Conservation (phyloP, 2,888 invertebrate genomes). For the Miltochrista miniata region DNA sequence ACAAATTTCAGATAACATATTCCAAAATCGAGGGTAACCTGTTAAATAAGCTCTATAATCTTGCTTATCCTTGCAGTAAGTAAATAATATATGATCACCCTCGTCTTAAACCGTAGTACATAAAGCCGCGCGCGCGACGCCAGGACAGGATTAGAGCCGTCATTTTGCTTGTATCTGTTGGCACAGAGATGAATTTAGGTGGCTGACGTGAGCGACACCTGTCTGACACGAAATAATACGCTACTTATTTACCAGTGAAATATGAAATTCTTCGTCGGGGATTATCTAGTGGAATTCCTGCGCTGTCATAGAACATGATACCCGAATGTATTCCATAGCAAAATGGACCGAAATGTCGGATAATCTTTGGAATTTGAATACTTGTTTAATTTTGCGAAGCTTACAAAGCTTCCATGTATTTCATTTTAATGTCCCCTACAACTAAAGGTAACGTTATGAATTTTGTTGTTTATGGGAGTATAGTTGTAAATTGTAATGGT, state of each 20-base stretch:
- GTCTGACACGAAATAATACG: slow-evolving; percentile 75
- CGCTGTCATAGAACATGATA: slow-evolving; percentile 37
- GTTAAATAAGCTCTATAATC: slow-evolving; percentile 9
- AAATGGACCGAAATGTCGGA: slow-evolving; percentile 12
- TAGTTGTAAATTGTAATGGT: too few species aligned
- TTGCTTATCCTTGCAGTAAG: slow-evolving; percentile 6
- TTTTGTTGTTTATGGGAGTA: too few species aligned
- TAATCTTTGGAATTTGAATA: slow-evolving; percentile 30
- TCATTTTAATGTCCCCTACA: too few species aligned
- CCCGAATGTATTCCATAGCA: slow-evolving; percentile 20
- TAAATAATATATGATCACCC: slow-evolving; percentile 22
- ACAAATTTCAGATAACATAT: background rate
- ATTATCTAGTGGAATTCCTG: slow-evolving; percentile 56
- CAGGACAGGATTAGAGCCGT: slow-evolving; percentile 67
- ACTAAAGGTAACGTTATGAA: too few species aligned
- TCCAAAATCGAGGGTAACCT: background rate
- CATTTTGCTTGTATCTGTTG: slow-evolving; percentile 69
- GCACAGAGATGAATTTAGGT: slow-evolving; percentile 73
- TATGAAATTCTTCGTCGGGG: slow-evolving; percentile 70
- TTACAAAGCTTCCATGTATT: too few species aligned
- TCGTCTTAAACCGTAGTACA: slow-evolving; percentile 47
- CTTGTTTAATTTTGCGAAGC: slow-evolving; percentile 12
- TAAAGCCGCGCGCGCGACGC: slow-evolving; percentile 41
- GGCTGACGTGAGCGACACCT: slow-evolving; percentile 74
- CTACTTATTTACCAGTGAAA: slow-evolving; percentile 75